Conservation (phyloP, 2,888 invertebrate species). For the Athalia circularis region DNA sequence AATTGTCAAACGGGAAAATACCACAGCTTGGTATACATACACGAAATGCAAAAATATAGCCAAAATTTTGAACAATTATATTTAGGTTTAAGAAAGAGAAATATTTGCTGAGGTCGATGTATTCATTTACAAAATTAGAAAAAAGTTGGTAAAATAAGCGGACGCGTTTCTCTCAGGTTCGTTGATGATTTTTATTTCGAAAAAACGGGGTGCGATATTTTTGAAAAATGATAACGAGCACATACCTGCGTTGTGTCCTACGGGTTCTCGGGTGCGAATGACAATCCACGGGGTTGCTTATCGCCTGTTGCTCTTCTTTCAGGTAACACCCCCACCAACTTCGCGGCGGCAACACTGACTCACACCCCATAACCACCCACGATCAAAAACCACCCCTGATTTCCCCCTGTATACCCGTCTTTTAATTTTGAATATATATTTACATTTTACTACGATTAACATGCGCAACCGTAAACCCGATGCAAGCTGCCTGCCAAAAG, state of each 20-base stretch:
- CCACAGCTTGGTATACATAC: too few species aligned
- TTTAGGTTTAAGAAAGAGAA: too few species aligned
- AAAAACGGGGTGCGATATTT: too few species aligned
- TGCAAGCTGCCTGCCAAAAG: not conserved
- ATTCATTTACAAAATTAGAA: not conserved
- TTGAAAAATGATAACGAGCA: not conserved
- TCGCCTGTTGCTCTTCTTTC: slow-evolving; percentile 54
- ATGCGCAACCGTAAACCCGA: not conserved
- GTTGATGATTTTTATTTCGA: not conserved
- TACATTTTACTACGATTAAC: slow-evolving; percentile 23
- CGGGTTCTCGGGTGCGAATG: slow-evolving; percentile 59
- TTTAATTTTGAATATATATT: slow-evolving; percentile 42
- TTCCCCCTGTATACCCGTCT: not conserved
- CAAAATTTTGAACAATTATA: too few species aligned
- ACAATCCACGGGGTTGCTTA: slow-evolving; percentile 53
- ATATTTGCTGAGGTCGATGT: not conserved
- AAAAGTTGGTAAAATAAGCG: not conserved
- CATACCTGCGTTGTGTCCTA: slow-evolving; percentile 46
- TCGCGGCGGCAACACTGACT: slow-evolving; percentile 27
- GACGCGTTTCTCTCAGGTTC: not conserved
- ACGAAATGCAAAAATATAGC: too few species aligned
- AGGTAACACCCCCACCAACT: slow-evolving; percentile 56
- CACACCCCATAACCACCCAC: slow-evolving; percentile 48
- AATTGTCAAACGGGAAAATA: too few species aligned
- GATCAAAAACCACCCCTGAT: slow-evolving; percentile 25